These are phyloP conservation scores for Nothobranchius kuhntae DNA, from an alignment of 2,113 vertebrate genomes.

Conservation along the genomic window DNA sequence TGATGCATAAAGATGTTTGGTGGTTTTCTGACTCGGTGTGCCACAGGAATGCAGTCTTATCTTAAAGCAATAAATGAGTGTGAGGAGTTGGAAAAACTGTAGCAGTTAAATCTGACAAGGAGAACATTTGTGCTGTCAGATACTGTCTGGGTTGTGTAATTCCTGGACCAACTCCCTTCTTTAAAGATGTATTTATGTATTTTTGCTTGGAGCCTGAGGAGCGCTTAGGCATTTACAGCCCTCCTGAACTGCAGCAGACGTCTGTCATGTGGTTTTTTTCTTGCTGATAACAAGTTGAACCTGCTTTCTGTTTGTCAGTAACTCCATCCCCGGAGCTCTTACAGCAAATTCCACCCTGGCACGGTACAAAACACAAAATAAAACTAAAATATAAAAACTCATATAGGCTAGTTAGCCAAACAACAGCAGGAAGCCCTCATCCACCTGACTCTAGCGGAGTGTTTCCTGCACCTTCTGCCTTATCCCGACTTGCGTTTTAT, in stretches of 20 bases:
- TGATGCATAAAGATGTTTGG: constrained; percentile 51
- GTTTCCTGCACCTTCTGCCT: constrained; percentile 56
- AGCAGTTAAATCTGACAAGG: background rate
- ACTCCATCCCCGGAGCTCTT: constrained; percentile 13
- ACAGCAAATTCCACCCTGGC: constrained; percentile 7
- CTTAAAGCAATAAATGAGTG: constrained; percentile 50
- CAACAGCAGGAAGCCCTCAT: constrained; percentile 2
- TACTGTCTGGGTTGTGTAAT: background rate
- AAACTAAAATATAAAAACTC: background rate
- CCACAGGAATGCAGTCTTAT: constrained; percentile 62
- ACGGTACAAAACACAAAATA: background rate
- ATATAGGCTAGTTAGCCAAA: no score
- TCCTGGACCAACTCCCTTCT: background rate
- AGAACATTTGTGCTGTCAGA: background rate
- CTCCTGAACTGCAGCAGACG: constrained; percentile 34
- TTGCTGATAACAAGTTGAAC: constrained; percentile 53
- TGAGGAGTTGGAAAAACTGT: background rate
- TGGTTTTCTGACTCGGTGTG: constrained; percentile 37
- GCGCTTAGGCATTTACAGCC: constrained; percentile 3
- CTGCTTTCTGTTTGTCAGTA: constrained; percentile 58
- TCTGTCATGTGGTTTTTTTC: constrained; percentile 43
- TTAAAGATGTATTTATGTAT: background rate
- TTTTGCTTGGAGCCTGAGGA: constrained; percentile 1
- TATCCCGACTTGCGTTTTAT: constrained; percentile 25
- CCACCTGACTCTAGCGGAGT: constrained; percentile 37